Evolutionary conservation across 1,140 invertebrate genomes (phyloP), one percentile per base, ranked within the genome.

Genomic region (Lordiphosa clarofinis): DNA sequence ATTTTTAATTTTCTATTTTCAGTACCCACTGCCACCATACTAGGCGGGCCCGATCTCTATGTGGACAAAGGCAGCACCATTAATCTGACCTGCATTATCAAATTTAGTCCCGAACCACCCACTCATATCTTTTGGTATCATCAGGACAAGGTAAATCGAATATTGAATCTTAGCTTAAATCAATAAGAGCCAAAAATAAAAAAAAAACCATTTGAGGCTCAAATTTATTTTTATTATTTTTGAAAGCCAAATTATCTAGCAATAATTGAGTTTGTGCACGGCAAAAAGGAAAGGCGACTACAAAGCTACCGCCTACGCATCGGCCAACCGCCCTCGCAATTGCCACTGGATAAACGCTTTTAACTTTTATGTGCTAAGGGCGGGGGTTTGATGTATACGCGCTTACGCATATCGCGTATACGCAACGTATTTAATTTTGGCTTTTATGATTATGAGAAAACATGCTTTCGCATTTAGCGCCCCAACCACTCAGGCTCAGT

Each of bases 71-170:
- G 96, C 36, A 94, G 93, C 89, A 92, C 95, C 82, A 96, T 97
- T 89, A 97, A 97, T 91, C 91, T 97, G 67, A 97, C 96, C 62
- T 97, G 96, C 90, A 92, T 94, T 74, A 96, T 97, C 76, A 94
- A 94, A 89, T 96, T 95, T 91, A 96, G 95, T 79, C 95, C 95
- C 8, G 95, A 96, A 88, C 95, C 95, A 42, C 95, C 95, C 60
- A 95, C 94, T 65, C 96, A 94, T 91, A 96, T 97, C 87, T 97
- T 97, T 90, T 97, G 96, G 96, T 96, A 97, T 91, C 96, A 97
- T 91, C 94, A 96, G 89, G 95, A 96, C 84, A 93, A 95, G 91
- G 94, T 95, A n/a, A n/a, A n/a, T n/a, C n/a, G 91, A 92, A 92
- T 56, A 56, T 48, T 46, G 49, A 35, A 10, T 44, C 48, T 19